Evolutionary conservation across 1,140 invertebrate species (phyloP).

Genomic region (Oppia nitens): DNA sequence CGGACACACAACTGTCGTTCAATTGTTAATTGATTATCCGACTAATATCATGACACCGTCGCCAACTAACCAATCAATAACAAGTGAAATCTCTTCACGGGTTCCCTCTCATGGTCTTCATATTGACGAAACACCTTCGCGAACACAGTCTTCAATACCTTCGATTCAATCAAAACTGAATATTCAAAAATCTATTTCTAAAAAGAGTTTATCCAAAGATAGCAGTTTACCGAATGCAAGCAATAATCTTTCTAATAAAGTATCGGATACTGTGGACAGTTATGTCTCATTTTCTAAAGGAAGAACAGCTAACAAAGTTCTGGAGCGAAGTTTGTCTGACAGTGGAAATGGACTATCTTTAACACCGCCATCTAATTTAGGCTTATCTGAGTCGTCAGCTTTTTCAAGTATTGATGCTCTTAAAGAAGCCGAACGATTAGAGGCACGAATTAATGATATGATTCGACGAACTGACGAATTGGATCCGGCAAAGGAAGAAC

Average conservation of each 20-base stretch:
- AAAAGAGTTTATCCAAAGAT: neutral
- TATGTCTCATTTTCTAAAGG: conserved; percentile 10
- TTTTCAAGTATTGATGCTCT: conserved; percentile 20
- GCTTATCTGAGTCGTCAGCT: conserved; percentile 13
- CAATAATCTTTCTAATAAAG: neutral
- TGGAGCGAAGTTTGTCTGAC: conserved; percentile 10
- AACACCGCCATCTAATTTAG: neutral
- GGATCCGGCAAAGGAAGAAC: conserved; percentile 38
- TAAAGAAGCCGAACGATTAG: conserved; percentile 28
- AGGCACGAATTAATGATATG: conserved; percentile 30
- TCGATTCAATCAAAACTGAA: neutral
- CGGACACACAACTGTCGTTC: conserved; percentile 85
- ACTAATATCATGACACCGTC: conserved; percentile 46
- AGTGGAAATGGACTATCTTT: conserved; percentile 6
- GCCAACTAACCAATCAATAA: conserved; percentile 19
- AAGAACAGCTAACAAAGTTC: neutral
- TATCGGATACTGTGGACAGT: neutral
- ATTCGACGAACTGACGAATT: conserved; percentile 28
- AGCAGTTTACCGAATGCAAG: neutral
- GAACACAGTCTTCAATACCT: neutral
- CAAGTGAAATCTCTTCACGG: conserved; percentile 9
- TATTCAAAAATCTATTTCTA: neutral
- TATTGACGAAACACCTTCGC: conserved; percentile 1
- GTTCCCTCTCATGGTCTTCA: conserved; percentile 18
- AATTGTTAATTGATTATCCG: conserved; percentile 82